Base-by-base conservation (phyloP, 2,888 invertebrate genomes). In the Argyra leucocephala region DNA sequence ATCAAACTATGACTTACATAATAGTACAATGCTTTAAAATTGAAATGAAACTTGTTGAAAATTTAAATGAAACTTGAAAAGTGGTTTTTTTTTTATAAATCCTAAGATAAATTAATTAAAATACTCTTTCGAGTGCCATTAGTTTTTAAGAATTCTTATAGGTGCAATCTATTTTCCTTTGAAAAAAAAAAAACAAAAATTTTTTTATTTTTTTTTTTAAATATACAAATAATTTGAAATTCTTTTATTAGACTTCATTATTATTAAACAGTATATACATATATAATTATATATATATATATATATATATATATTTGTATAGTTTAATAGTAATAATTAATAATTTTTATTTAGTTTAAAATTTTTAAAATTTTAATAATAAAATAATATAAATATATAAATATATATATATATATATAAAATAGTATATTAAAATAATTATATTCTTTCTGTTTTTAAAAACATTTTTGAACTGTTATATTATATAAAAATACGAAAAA, bases 51-150 rank as follows among this genome's bases (percentile, higher is more conserved):
- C n/a, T n/a, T n/a, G n/a, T n/a, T n/a, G n/a, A n/a, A n/a, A n/a
- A n/a, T n/a, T n/a, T n/a, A n/a, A n/a, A n/a, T n/a, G n/a, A n/a
- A n/a, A n/a, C n/a, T n/a, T n/a, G n/a, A n/a, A n/a, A n/a, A n/a
- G n/a, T n/a, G n/a, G n/a, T n/a, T 31, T 31, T 7, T 31, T 31
- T 31, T 48, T 15, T 18, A 12, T 18, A n/a, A 48, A 12, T 48
- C 48, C 48, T 12, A 48, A 48, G 18, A 48, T 1, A 48, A 48
- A 18, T n/a, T n/a, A n/a, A n/a, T n/a, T n/a, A n/a, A 22, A 59
- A 59, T 59, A 59, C 59, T 59, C 59, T 23, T 23, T 59, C 12
- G 59, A 23, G 59, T 59, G 59, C 59, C 59, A 59, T 59, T 59
- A 59, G 59, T 59, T 58, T 18, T 15, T 59, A 59, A 21, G 59